These are phyloP conservation scores for Bradypodion pumilum DNA, from an alignment of 2,797 vertebrate genomes.

Conservation along the genomic window DNA sequence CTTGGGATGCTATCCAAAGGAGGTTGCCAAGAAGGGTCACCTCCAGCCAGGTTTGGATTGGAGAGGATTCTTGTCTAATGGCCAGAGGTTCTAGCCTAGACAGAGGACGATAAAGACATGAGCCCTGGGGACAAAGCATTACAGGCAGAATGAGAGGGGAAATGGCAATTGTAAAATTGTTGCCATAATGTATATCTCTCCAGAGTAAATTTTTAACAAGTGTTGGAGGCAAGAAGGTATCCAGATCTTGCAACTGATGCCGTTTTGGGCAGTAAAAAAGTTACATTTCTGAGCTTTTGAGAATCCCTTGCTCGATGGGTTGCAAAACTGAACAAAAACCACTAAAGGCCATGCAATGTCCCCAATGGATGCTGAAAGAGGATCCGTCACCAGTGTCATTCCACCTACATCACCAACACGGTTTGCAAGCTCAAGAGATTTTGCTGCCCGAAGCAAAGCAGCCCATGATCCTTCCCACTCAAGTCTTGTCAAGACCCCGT, in stretches of 20 bases:
- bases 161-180: not conserved
- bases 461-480: no score
- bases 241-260: not conserved
- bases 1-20: constrained; percentile 50
- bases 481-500: no score
- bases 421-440: no score
- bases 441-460: no score
- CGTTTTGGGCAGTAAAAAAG: no score
- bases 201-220: no score
- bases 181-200: not conserved
- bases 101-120: no score
- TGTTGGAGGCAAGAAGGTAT: not conserved
- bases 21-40: not conserved
- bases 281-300: no score
- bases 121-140: no score
- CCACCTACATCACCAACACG: no score
- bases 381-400: no score
- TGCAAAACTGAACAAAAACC: not conserved
- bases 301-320: not conserved
- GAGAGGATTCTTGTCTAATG: constrained; percentile 12
- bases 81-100: not conserved
- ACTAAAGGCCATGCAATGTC: not conserved
- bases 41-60: not conserved
- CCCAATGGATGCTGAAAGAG: not conserved
- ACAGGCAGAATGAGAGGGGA: not conserved